Percentiles rank a stretch among this genome's conserved stretches.
These are phyloP conservation scores for Psix sp. DNA, from an alignment of 1,140 invertebrate species.

Conservation along the genomic window DNA sequence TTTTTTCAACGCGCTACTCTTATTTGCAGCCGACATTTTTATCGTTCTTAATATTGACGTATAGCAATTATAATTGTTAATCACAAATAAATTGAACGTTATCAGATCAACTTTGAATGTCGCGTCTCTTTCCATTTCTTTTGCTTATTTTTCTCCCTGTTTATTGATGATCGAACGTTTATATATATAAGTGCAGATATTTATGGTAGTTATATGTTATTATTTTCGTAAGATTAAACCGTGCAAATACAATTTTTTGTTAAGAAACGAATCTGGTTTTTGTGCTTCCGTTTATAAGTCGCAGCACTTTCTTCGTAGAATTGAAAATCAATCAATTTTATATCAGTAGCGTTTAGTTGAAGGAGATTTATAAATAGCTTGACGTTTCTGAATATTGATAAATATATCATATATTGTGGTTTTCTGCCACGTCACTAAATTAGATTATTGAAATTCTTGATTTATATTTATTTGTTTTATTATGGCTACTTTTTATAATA, in stretches of 20 bases:
- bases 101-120: conserved; percentile 4
- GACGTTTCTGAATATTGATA: conserved; percentile 33
- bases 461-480: conserved; percentile 28
- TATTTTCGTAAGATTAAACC: no score
- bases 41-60: conserved; percentile 3
- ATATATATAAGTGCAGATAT: no score
- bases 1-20: conserved; percentile 28
- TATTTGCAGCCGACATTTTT: conserved; percentile 11
- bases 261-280: no score
- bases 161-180: background rate
- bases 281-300: no score
- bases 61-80: conserved; percentile 30
- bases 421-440: no score
- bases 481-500: background rate
- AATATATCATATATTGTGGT: no score
- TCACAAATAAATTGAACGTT: conserved; percentile 7
- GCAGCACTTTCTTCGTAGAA: background rate
- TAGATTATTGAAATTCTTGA: no score
- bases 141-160: background rate
- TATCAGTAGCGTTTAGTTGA: conserved; percentile 22
- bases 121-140: background rate
- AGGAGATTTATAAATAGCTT: conserved; percentile 30
- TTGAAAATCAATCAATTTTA: conserved; percentile 39
- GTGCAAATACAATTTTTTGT: no score
- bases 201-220: no score